Base-by-base conservation (phyloP, 2,797 vertebrate genomes). In the Anguilla obscura region DNA sequence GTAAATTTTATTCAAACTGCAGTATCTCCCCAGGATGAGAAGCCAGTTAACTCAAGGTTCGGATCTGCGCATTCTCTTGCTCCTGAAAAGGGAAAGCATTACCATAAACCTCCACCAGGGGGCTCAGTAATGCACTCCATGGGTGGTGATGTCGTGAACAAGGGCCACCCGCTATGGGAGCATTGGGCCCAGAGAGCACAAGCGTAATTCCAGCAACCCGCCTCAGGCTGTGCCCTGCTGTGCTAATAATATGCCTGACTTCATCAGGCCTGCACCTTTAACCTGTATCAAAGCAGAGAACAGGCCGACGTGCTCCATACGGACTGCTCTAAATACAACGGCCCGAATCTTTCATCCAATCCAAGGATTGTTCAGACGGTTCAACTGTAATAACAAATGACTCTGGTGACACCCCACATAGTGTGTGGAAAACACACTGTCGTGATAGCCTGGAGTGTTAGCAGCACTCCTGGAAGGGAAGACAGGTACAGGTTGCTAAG, bases 401-500 rank as follows among this genome's bases (percentile, higher is more conserved):
- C 71, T 76, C 6, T 14, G 30, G 18, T 36, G 30, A 52, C 40
- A 52, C 24, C 60, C 63, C 36, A 0, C 33, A 69, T 33, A 86
- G 10, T 50, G 21, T n/a, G 52, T 85, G 84, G 7, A 30, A 58
- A 40, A 56, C 18, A 18, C 82, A 54, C 63, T 27, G 63, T n/a
- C 21, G n/a, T 24, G 9, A 71, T 9, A 2, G 66, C 10, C 66
- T 30, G 89, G 87, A 86, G 83, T 86, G 92, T 93, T 45, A 89
- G 90, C 89, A 87, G 87, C 90, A 91, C 60, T 90, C 69, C 92
- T 89, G 87, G 91, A 86, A 89, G 87, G 89, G 27, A 52, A 88
- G 27, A 52, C 27, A 21, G 60, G 87, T n/a, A 71, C 69, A 58
- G 63, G 94, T 95, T 94, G 94, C 94, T 92, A 91, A 90, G 94